Evolutionary conservation across 2,888 invertebrate species (phyloP), one percentile per base, ranked within the genome.

Genomic region (Elmis aenea): DNA sequence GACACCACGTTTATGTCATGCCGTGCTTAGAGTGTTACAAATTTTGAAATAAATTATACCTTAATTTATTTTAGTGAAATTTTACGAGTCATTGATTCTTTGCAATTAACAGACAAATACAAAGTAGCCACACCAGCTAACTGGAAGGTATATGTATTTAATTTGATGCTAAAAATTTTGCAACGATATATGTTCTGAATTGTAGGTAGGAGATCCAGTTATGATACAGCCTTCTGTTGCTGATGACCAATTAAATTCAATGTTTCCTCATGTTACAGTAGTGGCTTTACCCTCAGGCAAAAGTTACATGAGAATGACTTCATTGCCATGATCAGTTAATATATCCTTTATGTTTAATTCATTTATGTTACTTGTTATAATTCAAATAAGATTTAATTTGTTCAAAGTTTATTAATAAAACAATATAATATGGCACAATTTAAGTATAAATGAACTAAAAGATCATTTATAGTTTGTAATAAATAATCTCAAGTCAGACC

Each of bases 41-140:
- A 18, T 18, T 18, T 18, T 18, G 8, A 18, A 18, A 18, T 6
- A 18, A 11, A 11, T 4, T 12, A 12, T 12, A 26, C 10, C 12
- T 3, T n/a, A 1, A 11, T 26, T 11, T 58, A 46, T 50, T 53
- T 75, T 65, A 95, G 94, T 74, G 96, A 97, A 74, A 86, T 97
- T 50, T 68, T 97, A 32, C 78, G 97, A 41, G 89, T 86, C 5
- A 70, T 97, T 28, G 95, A 97, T 65, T 93, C 96, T 0, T 72
- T 97, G 38, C 90, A 92, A 61, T 66, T 99, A 48, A 93, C 93
- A 6, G 86, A 88, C 38, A 78, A 73, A 27, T 76, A 84, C 42
- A 85, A 84, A 66, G 86, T 97, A 37, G 91, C 89, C 5, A 92
- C 91, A 3, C 91, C 91, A 11, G 90, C 82, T 13, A 83, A 89